phyloP scores from a whole-genome alignment of 2,888 invertebrate genomes.

The Colostygia pectinataria region DNA sequence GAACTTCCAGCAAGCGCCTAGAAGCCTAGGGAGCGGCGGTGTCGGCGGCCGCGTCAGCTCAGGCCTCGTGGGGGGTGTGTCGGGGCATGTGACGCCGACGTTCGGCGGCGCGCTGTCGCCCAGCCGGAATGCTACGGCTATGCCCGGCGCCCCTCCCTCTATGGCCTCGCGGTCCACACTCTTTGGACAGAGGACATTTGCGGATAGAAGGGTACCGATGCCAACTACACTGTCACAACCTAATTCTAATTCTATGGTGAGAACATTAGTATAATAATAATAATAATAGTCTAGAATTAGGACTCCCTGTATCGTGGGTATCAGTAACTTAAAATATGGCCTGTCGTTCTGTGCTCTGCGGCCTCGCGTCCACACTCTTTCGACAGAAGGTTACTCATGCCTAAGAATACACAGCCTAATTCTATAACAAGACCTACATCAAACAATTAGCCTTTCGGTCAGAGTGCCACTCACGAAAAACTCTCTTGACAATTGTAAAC shows the following conservation, averaged over 20 bases:
- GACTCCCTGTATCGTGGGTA: too few relatives aligned
- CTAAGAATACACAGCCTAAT: too few relatives aligned
- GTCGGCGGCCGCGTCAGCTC: constrained; percentile 80
- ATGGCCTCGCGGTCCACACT: constrained; percentile 85
- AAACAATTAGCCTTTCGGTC: too few relatives aligned
- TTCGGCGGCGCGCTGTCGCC: constrained; percentile 77
- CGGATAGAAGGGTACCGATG: constrained; percentile 88
- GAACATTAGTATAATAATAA: too few relatives aligned
- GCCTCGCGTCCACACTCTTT: too few relatives aligned
- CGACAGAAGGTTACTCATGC: too few relatives aligned
- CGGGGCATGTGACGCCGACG: constrained; percentile 80
- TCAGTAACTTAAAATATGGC: too few relatives aligned
- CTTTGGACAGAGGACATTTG: constrained; percentile 91
- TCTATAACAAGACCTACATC: too few relatives aligned
- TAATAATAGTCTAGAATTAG: too few relatives aligned
- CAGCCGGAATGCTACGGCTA: constrained; percentile 68
- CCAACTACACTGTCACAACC: constrained; percentile 82
- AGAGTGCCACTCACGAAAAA: too few relatives aligned
- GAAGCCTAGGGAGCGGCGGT: constrained; percentile 91
- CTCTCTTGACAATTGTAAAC: too few relatives aligned
- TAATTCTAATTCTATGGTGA: constrained; percentile 80
- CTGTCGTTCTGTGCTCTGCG: too few relatives aligned
- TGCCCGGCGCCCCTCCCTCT: constrained; percentile 80
- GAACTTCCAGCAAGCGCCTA: constrained; percentile 94
- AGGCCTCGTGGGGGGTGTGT: constrained; percentile 90